Base-by-base conservation (phyloP, 2,113 vertebrate species). In the Ivindomyrus marchei region DNA sequence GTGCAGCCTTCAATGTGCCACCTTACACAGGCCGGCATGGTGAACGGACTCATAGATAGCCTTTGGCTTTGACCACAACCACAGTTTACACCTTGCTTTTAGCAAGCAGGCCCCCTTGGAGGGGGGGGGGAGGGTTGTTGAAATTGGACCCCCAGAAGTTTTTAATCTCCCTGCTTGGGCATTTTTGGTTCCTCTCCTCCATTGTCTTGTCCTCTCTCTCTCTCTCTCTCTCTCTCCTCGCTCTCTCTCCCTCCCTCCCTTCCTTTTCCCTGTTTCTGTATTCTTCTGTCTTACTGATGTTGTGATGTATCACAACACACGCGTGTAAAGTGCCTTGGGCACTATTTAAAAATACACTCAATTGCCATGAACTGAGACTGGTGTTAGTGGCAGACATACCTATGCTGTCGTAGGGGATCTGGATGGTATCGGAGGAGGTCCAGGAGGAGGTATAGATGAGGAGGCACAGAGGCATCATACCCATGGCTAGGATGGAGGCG, bases 381-480 rank as follows among this genome's bases (percentile, higher is more conserved):
- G 88, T 6, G 27, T n/a, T 17, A 42, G 21, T 3, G 49, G 70
- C 45, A 36, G 27, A 92, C 96, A 95, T 94, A 99, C 98, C 98
- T 80, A 99, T 99, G 89, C 94, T 99, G 58, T 97, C 62, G 3
- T 96, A 99, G 15, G 98, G 98, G 90, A 99, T 97, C 58, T 96
- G 83, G 91, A 99, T 96, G 42, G 92, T 88, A 2, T 93, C 70
- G 0, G 94, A 0, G 52, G 97, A 95, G 0, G 96, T 97, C 98
- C 98, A 99, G 88, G 92, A 89, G 53, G 95, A 95, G 89, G 98
- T 98, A 91, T 99, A 99, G 92, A 99, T 70, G 84, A 96, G 92
- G 62, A 99, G 96, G 91, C 97, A 99, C 84, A 99, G 96, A 0
- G 98, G 98, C 98, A 99, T 99, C 98, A 99, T 99, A 27, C 98